Evolutionary conservation across 2,888 invertebrate genomes (phyloP).

Genomic region (Oeneis ivallda): DNA sequence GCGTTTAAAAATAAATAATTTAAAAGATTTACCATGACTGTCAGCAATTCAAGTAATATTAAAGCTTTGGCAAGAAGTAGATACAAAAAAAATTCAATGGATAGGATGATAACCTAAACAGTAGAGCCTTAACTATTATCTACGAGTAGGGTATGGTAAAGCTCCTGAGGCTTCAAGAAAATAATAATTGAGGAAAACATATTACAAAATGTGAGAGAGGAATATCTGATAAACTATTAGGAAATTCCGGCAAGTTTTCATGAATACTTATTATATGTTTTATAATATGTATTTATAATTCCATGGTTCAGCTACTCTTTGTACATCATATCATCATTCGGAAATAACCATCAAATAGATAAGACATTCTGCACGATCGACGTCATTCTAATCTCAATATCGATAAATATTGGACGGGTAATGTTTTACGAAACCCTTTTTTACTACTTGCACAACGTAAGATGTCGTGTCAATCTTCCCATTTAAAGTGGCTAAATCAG

Average conservation of each 20-base stretch:
- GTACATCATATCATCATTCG: background rate
- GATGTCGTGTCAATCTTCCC: conserved; percentile 37
- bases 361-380: conserved; percentile 12
- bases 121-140: background rate
- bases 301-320: background rate
- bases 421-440: conserved; percentile 32
- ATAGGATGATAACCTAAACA: background rate
- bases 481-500: conserved; percentile 33
- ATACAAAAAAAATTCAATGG: background rate
- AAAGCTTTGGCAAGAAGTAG: too few relatives aligned
- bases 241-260: background rate
- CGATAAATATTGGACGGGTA: conserved; percentile 18
- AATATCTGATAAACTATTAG: background rate
- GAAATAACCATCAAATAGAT: background rate
- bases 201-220: background rate
- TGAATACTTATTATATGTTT: too few relatives aligned
- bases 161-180: background rate
- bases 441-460: conserved; percentile 28
- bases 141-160: too few relatives aligned
- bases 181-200: background rate
- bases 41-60: too few relatives aligned
- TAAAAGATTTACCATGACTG: too few relatives aligned
- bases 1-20: too few relatives aligned
- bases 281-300: too few relatives aligned
- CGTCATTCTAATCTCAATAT: conserved; percentile 21